Base-by-base conservation (phyloP, 1,140 invertebrate genomes). In the Apocrypta bakeri region DNA sequence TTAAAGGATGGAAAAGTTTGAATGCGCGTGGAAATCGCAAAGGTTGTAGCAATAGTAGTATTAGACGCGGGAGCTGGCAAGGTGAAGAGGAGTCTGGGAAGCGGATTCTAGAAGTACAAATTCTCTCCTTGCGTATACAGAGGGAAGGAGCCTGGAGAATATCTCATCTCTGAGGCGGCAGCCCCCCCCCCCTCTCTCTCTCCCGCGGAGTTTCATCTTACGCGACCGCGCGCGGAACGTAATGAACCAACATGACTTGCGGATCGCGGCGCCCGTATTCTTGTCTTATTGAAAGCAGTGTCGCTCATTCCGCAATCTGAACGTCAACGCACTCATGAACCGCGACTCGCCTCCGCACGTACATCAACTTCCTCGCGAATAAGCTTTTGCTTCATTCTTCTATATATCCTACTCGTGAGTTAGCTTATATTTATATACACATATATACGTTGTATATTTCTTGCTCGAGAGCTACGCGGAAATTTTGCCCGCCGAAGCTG, bases 241-340 rank as follows among this genome's bases (percentile, higher is more conserved):
- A 91, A 90, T 91, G 89, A 91, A 90, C 85, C 87, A 88, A 90
- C 89, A 89, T 91, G 90, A 91, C 90, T 90, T 90, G 89, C 89
- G 87, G 88, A 90, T 90, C 89, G 86, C 86, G 56, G 85, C 33
- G 69, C 85, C 72, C 89, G 87, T 91, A 89, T 90, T 91, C 89
- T 89, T 90, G 87, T 87, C 87, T 90, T 91, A 90, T 90, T 90
- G 90, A 90, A 91, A 91, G 87, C 90, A 90, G 89, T 90, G 89
- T 90, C 89, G 87, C 90, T 90, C 90, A 90, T 89, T 56, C 85
- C 86, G 83, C 71, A 74, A 79, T 68, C 68, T n/a, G 25, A 66
- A 29, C 63, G 63, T 56, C 40, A 56, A 56, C 69, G 40, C 72
- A 27, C 72, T 40, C 37, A 7, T 11, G 25, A 9, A 17, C n/a